Base-by-base conservation (phyloP, 2,888 invertebrate genomes). In the Thymelicus lineola region DNA sequence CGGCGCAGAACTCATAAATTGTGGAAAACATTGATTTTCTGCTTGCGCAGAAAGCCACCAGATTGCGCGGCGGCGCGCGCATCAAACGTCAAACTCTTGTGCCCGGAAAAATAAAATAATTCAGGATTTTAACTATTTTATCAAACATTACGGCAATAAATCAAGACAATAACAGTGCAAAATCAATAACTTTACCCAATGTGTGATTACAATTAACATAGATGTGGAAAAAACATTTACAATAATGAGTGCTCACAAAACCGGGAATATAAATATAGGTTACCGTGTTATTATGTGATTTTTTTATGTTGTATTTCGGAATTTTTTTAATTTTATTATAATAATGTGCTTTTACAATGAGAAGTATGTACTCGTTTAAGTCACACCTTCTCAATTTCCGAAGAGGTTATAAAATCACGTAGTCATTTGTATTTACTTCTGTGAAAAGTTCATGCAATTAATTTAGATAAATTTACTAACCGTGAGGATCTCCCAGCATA, bases 31-130 rank as follows among this genome's bases (percentile, higher is more conserved):
- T 79, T 73, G 72, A 74, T 70, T 70, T 65, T 73, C 70, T 48
- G 66, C 48, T 57, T 59, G 45, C 71, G 57, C 59, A 64, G 46
- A 42, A 58, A 10, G 53, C 57, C 15, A 59, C 48, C 72, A 42
- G n/a, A 45, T 59, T 62, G 73, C 72, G 71, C 62, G 55, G 69
- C 73, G 75, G 86, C 90, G 90, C 87, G 88, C 91, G 90, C 90
- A 87, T 1, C 46, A 64, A 64, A 64, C 59, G 69, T 70, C 69
- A 70, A 69, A 70, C 63, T 42, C 28, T 45, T 50, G 58, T 69
- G 63, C 28, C 58, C 58, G 69, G 50, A 63, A 69, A 69, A 69
- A 50, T 58, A 42, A 64, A 70, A 64, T 60, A 70, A 59, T 53
- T 38, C 28, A 53, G 50, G 35, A 53, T 64, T 59, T 45, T 64